Percentiles rank a stretch among this genome's conserved stretches.
phyloP scores from a whole-genome alignment of 2,888 invertebrate species.

The Creontiades dilutus region DNA sequence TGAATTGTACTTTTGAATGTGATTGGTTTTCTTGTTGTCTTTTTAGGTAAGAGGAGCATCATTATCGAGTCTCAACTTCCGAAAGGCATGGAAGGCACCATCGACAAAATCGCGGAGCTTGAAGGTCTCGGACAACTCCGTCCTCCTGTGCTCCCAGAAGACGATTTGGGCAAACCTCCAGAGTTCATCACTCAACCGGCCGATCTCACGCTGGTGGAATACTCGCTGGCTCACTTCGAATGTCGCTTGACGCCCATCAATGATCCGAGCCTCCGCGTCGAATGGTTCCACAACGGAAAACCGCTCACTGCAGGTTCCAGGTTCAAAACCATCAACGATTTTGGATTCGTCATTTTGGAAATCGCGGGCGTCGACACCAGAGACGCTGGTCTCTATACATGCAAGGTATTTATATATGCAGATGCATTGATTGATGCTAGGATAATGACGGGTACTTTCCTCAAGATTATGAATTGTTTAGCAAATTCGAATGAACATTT shows the following conservation, averaged over 20 bases:
- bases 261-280: constrained; percentile 95
- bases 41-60: constrained; percentile 87
- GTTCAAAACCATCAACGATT: constrained; percentile 97
- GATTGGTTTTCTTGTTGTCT: not conserved
- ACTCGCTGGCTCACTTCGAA: constrained; percentile 94
- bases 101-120: constrained; percentile 94
- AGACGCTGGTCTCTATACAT: constrained; percentile 94
- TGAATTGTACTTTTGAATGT: too few species aligned
- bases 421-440: too few species aligned
- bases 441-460: too few species aligned
- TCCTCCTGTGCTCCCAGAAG: constrained; percentile 85
- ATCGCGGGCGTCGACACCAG: constrained; percentile 94
- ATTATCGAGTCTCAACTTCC: constrained; percentile 94
- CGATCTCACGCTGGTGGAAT: constrained; percentile 91
- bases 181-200: constrained; percentile 93
- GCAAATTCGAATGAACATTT: too few species aligned
- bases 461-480: too few species aligned
- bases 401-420: constrained; percentile 81
- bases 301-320: constrained; percentile 93
- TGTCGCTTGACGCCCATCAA: constrained; percentile 93
- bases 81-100: constrained; percentile 95
- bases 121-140: constrained; percentile 90
- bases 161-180: constrained; percentile 92
- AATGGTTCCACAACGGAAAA: constrained; percentile 99
- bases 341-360: constrained; percentile 98